Conservation (phyloP, 2,797 vertebrate genomes). For the Pteropus rufus region DNA sequence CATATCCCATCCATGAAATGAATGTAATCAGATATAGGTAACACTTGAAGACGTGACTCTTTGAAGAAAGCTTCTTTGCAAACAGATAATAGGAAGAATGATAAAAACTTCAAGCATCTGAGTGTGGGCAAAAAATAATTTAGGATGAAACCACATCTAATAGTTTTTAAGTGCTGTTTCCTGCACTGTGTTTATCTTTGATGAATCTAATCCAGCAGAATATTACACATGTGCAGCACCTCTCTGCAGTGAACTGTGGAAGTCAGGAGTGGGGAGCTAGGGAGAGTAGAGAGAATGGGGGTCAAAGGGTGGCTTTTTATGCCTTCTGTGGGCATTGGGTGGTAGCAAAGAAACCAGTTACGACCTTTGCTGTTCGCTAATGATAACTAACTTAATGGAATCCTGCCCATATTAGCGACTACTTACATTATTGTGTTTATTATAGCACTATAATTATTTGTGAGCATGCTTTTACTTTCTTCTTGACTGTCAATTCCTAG, state of each 20-base stretch:
- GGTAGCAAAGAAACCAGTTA: background rate
- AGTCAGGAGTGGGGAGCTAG: background rate
- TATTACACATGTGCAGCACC: background rate
- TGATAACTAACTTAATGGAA: background rate
- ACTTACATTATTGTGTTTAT: background rate
- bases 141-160: constrained; percentile 7
- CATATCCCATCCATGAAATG: background rate
- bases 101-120: background rate
- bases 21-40: background rate
- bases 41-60: background rate
- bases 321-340: background rate
- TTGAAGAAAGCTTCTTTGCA: background rate
- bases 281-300: background rate
- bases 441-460: background rate
- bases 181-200: background rate
- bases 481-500: background rate
- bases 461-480: background rate
- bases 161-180: background rate
- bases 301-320: background rate
- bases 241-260: background rate
- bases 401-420: background rate
- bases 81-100: constrained; percentile 6
- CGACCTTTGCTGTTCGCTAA: background rate
- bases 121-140: background rate
- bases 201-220: background rate